phyloP scores from a whole-genome alignment of 2,797 vertebrate genomes.

The Spinus pinus region DNA sequence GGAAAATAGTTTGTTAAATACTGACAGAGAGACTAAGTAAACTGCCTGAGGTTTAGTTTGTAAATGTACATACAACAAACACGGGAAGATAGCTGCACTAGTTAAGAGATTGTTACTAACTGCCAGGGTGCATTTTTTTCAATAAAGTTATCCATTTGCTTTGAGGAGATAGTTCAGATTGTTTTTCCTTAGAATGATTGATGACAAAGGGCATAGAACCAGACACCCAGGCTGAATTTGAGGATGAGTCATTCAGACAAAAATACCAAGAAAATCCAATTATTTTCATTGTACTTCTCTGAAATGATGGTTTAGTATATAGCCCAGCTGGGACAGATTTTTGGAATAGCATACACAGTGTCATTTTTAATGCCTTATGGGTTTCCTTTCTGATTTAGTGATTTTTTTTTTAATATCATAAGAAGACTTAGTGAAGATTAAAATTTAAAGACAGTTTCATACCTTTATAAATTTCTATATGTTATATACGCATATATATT shows the following conservation, averaged over 20 bases:
- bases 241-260: neutral
- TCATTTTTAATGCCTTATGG: neutral
- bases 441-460: neutral
- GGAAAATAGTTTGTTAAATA: neutral
- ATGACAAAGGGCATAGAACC: neutral
- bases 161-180: constrained; percentile 13
- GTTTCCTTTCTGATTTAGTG: neutral
- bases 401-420: neutral
- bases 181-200: neutral
- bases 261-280: constrained; percentile 10
- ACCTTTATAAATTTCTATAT: neutral
- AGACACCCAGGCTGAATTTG: neutral
- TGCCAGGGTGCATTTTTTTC: neutral
- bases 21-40: neutral
- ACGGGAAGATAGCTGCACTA: neutral
- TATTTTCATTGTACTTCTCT: constrained; percentile 5
- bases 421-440: neutral
- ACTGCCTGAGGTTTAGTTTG: neutral
- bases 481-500: neutral
- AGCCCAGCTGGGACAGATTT: neutral
- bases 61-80: neutral
- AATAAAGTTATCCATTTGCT: neutral
- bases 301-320: neutral
- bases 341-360: neutral
- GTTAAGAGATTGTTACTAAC: neutral